phyloP scores from a whole-genome alignment of 2,797 vertebrate genomes.

The Hydrophis major region DNA sequence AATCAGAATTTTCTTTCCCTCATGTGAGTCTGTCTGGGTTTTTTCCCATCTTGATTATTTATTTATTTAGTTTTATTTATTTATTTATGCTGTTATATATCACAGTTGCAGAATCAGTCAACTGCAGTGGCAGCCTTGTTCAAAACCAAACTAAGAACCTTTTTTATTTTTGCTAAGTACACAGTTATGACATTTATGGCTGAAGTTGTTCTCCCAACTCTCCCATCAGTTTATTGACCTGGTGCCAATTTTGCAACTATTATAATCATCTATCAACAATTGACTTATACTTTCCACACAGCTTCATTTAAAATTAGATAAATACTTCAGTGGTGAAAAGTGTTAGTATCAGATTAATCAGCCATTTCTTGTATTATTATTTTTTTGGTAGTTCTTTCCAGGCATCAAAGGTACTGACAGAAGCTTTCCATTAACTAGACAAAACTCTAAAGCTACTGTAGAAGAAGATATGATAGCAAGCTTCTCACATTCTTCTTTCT shows the following conservation, averaged over 20 bases:
- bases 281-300: constrained; percentile 5
- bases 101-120: not conserved
- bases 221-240: not conserved
- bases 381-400: not conserved
- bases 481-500: not conserved
- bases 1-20: not conserved
- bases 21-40: not conserved
- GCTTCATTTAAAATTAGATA: not conserved
- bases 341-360: not conserved
- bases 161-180: not conserved
- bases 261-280: not conserved
- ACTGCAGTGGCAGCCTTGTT: not conserved
- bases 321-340: not conserved
- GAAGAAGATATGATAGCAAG: not conserved
- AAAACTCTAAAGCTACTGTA: not conserved
- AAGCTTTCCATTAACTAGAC: not conserved
- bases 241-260: not conserved
- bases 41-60: not conserved
- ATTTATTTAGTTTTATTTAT: not conserved
- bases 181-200: not conserved
- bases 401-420: not conserved
- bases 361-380: not conserved
- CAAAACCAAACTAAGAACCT: not conserved
- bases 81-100: not conserved
- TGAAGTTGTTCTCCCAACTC: not conserved